These are phyloP conservation scores for Carassius carassius DNA, from an alignment of 2,113 vertebrate genomes.

Conservation along the genomic window DNA sequence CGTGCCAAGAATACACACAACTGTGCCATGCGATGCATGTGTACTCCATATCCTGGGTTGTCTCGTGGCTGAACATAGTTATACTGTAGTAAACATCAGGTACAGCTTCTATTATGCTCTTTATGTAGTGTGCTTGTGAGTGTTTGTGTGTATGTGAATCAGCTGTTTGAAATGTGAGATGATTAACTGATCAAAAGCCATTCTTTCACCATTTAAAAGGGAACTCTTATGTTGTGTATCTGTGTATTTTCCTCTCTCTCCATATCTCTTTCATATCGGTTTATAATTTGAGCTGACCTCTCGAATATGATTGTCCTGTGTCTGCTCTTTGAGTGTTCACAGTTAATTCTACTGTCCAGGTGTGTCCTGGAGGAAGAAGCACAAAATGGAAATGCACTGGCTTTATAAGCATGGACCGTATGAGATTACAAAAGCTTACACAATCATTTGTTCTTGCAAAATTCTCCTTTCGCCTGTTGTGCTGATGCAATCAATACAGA, in stretches of 20 bases:
- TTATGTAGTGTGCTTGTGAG: not conserved
- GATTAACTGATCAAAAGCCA: slow-evolving; percentile 11
- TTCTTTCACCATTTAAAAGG: slow-evolving; percentile 34
- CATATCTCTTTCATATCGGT: not conserved
- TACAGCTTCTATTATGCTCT: slow-evolving; percentile 17
- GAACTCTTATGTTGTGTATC: slow-evolving; percentile 6
- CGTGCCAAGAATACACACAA: slow-evolving; percentile 45
- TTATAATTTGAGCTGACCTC: slow-evolving; percentile 33
- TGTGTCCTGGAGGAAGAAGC: slow-evolving; percentile 26
- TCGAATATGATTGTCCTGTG: slow-evolving; percentile 28
- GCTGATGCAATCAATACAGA: slow-evolving; percentile 4
- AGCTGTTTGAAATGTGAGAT: not conserved
- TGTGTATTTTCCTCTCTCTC: not conserved
- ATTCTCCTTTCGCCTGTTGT: not conserved
- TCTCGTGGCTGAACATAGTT: not conserved
- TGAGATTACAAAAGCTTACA: not conserved
- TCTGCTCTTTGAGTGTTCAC: slow-evolving; percentile 21
- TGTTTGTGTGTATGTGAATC: slow-evolving; percentile 29
- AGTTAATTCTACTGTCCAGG: slow-evolving; percentile 6
- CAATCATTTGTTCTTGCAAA: not conserved
- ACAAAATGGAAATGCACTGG: slow-evolving; percentile 30
- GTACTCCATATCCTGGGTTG: slow-evolving; percentile 45
- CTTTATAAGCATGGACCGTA: slow-evolving; percentile 16
- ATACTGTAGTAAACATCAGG: slow-evolving; percentile 23
- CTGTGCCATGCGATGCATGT: slow-evolving; percentile 49